These are phyloP conservation scores for Heliconius nattereri DNA, from an alignment of 1,140 invertebrate genomes.

Conservation along the genomic window DNA sequence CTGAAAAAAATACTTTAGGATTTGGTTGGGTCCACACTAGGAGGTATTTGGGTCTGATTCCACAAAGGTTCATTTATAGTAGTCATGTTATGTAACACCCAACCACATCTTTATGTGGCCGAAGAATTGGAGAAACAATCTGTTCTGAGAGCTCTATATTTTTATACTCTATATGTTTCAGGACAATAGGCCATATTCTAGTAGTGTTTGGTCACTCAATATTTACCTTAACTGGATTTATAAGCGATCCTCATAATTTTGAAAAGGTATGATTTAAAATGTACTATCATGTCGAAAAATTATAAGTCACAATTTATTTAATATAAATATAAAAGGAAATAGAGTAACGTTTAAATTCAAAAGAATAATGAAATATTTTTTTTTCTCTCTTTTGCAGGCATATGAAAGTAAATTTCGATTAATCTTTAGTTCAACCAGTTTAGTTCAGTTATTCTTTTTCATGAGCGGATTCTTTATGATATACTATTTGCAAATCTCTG, in stretches of 20 bases:
- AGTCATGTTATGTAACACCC: too few relatives aligned
- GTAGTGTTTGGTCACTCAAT: constrained; percentile 9
- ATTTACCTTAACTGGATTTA: constrained; percentile 10
- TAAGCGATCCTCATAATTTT: constrained; percentile 23
- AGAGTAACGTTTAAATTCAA: too few relatives aligned
- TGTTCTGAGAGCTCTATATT: too few relatives aligned
- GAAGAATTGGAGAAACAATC: too few relatives aligned
- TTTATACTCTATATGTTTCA: not conserved
- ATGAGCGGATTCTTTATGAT: constrained; percentile 71
- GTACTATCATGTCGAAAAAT: too few relatives aligned
- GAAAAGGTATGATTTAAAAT: constrained; percentile 20
- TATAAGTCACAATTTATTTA: too few relatives aligned
- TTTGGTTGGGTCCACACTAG: too few relatives aligned
- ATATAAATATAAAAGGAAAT: too few relatives aligned
- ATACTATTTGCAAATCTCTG: constrained; percentile 42
- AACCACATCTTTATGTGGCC: too few relatives aligned
- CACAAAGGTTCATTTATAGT: too few relatives aligned
- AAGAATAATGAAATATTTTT: too few relatives aligned
- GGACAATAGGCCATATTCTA: not conserved
- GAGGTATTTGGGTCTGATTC: too few relatives aligned
- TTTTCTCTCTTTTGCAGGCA: not conserved
- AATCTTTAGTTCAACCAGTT: constrained; percentile 45
- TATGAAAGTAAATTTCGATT: not conserved
- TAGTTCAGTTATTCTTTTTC: constrained; percentile 74
- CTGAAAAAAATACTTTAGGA: not conserved